Base-by-base conservation (phyloP, 2,797 vertebrate species). In the Hypotaenidia philippensis region DNA sequence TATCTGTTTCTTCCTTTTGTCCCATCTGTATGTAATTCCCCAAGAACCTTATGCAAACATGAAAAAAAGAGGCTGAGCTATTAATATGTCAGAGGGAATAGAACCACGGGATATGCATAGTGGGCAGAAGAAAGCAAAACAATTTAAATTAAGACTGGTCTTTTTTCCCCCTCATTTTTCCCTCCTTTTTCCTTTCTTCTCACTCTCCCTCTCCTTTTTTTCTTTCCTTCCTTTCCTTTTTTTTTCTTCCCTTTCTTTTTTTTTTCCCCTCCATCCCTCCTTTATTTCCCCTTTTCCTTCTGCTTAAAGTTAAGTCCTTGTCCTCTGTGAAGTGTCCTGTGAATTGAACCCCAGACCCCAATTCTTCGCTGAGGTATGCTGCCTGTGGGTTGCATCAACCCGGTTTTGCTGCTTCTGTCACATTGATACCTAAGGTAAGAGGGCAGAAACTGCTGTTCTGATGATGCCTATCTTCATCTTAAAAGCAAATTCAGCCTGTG, bases 1-100 rank as follows among this genome's bases (percentile, higher is more conserved):
- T 95, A 97, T 97, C 94, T 93, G 65, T 96, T 97, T 97, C 95
- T 97, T 97, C 89, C 92, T 81, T 96, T 98, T 97, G 82, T 97
- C 91, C 84, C 83, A 83, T 96, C 97, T 96, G 95, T 95, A 88
- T 83, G 95, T 94, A 97, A 97, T 96, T 96, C 96, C 96, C 96
- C 89, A 66, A 91, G 97, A 97, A 96, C 89, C 93, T 96, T 97
- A 85, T 87, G 86, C 96, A 98, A 98, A 98, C 94, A 97, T 75
- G 91, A 95, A 96, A 97, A 97, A 97, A 97, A 94, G 93, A 96
- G 83, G 86, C 71, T 11, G 69, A 97, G 86, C 94, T 95, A 96
- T 97, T 98, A 97, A 94, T 93, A 95, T 91, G 95, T 97, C 65
- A 90, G 94, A 91, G 91, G 85, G 93, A 97, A 96, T 61, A 77